Evolutionary conservation across 2,888 invertebrate genomes (phyloP).

Genomic region (Ennomos quercinarius): DNA sequence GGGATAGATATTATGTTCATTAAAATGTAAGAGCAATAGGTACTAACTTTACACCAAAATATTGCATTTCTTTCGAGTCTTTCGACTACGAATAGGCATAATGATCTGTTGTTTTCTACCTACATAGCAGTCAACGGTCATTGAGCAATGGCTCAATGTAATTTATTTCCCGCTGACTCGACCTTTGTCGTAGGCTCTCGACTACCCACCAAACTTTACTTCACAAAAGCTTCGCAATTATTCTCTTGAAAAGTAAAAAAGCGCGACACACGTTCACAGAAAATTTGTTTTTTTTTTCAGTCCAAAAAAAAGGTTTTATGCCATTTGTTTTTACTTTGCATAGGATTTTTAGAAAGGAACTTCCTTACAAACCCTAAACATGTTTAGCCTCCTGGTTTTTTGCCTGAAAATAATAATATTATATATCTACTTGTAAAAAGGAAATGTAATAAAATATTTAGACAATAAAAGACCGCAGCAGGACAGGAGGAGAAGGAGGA

Average conservation of each 20-base stretch:
- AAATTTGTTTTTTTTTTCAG: conserved; percentile 25
- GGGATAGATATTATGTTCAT: too few species aligned
- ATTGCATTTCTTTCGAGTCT: too few species aligned
- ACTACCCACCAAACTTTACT: conserved; percentile 18
- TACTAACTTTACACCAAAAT: too few species aligned
- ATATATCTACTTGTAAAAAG: too few species aligned
- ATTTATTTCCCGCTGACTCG: conserved; percentile 9
- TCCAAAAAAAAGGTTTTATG: conserved; percentile 5
- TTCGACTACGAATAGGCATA: neutral
- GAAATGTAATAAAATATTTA: too few species aligned
- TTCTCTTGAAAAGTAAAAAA: conserved; percentile 31
- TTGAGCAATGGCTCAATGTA: conserved; percentile 12
- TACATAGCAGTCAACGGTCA: neutral
- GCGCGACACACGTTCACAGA: conserved; percentile 14
- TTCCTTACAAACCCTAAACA: neutral
- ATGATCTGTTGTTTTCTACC: conserved; percentile 1
- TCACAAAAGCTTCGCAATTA: conserved; percentile 41
- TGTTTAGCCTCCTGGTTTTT: too few species aligned
- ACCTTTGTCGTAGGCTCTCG: conserved; percentile 14
- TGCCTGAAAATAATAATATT: too few species aligned
- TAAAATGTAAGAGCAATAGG: too few species aligned
- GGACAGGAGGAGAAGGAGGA: too few species aligned
- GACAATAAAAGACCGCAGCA: too few species aligned
- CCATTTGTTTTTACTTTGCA: conserved; percentile 10
- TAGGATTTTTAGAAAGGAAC: neutral